Percentiles rank a stretch among this genome's conserved stretches.
These are phyloP conservation scores for Liodrosophila aerea DNA, from an alignment of 2,888 invertebrate species.

Conservation along the genomic window DNA sequence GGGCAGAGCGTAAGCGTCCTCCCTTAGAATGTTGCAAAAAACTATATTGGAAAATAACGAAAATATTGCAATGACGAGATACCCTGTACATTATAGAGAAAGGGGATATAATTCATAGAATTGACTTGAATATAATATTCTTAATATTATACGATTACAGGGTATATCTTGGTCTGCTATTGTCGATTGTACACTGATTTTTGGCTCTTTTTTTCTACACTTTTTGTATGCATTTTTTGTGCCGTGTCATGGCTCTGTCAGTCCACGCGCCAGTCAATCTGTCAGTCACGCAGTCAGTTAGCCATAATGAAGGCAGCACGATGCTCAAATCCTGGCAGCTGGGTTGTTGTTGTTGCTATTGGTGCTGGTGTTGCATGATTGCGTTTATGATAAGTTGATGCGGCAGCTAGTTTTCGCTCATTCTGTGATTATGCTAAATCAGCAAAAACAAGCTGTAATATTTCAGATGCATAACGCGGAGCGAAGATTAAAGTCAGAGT, in stretches of 20 bases:
- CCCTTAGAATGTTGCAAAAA: constrained; percentile 24
- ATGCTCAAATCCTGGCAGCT: constrained; percentile 47
- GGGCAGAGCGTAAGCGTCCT: not conserved
- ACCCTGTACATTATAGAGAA: not conserved
- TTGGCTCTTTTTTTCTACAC: not conserved
- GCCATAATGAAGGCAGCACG: constrained; percentile 62
- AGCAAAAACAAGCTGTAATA: constrained; percentile 36
- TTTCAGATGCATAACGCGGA: not conserved
- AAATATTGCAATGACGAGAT: constrained; percentile 24
- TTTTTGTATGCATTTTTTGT: constrained; percentile 45
- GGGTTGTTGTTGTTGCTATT: constrained; percentile 12
- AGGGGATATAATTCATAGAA: not conserved
- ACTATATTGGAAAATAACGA: constrained; percentile 49
- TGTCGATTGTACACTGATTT: no score
- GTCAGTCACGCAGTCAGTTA: constrained; percentile 74
- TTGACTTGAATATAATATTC: no score
- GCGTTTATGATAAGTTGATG: constrained; percentile 58
- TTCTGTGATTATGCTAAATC: constrained; percentile 40
- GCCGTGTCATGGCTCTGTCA: constrained; percentile 64
- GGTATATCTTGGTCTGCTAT: constrained; percentile 16
- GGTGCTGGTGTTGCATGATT: constrained; percentile 43
- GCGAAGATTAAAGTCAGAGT: no score
- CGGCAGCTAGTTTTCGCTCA: constrained; percentile 41
- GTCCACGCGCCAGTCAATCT: constrained; percentile 70
- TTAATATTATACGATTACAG: no score